Base-by-base conservation (phyloP, 2,113 vertebrate genomes). In the Toxotes jaculatrix region DNA sequence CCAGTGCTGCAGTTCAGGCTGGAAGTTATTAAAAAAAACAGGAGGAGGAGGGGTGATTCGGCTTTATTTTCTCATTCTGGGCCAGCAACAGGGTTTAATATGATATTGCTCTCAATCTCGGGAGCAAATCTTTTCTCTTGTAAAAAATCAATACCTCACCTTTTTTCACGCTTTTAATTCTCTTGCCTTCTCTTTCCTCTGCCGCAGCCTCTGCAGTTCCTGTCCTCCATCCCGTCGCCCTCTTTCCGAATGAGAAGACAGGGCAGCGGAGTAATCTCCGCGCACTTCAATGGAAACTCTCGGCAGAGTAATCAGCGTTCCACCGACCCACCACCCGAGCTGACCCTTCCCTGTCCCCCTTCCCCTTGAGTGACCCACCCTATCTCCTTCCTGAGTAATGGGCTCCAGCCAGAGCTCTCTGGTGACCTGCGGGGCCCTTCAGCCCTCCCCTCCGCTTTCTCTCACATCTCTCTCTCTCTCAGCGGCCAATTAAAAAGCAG, bases 401-500 rank as follows among this genome's bases (percentile, higher is more conserved):
- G 84, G 75, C 75, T 92, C 79, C 80, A 74, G 85, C 83, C 90
- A 76, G 80, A 80, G 68, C 83, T 90, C 91, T 84, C 75, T 49
- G 72, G 68, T 89, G 87, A 90, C 90, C 88, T 42, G 68, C 16
- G 14, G 47, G 62, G 27, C 57, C 74, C 45, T 49, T 36, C 42
- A 1, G 43, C 51, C 66, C 36, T 59, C 51, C 49, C 14, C 13
- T 43, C 17, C 51, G 53, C 23, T 57, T 77, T 70, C 56, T 79
- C 62, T 9, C 73, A 19, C 31, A 7, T 27, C 31, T 21, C 13
- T 32, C 34, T 74, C 68, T 61, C 57, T 77, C 87, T 51, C 65
- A n/a, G 76, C 23, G 61, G 87, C 91, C 94, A 96, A 95, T 95
- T 95, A 95, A 94, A 94, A 91, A 81, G 79, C 74, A 67, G 53